These are phyloP conservation scores for Cantharis rustica DNA, from an alignment of 2,888 invertebrate genomes.

Conservation along the genomic window DNA sequence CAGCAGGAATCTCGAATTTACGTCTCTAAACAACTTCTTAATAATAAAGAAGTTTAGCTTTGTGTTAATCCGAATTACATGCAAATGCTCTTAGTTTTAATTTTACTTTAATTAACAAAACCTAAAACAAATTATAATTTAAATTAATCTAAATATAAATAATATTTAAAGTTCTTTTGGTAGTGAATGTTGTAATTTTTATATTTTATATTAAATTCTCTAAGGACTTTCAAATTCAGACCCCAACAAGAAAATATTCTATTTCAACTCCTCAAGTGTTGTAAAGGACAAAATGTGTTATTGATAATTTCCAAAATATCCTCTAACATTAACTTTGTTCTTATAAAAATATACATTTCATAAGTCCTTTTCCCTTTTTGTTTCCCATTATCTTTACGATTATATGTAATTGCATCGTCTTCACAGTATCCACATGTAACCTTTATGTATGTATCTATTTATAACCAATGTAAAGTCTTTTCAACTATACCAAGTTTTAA, in stretches of 20 bases:
- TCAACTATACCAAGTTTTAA: not conserved
- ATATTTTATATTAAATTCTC: constrained; percentile 4
- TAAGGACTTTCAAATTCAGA: constrained; percentile 12
- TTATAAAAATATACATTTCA: not conserved
- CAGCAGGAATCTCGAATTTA: not conserved
- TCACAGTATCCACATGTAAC: not conserved
- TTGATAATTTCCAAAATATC: not conserved
- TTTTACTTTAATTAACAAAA: not conserved
- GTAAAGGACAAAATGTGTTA: constrained; percentile 8
- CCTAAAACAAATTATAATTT: not conserved
- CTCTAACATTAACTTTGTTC: not conserved
- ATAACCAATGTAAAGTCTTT: not conserved
- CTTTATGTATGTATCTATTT: not conserved
- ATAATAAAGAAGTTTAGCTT: constrained; percentile 3
- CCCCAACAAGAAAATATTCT: constrained; percentile 20
- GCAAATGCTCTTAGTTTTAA: constrained; percentile 4
- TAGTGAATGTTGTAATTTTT: not conserved
- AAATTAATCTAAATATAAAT: not conserved
- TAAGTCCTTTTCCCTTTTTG: not conserved
- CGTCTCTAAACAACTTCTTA: constrained; percentile 4
- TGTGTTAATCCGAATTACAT: constrained; percentile 1
- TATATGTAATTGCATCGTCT: not conserved
- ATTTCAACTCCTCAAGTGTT: constrained; percentile 15
- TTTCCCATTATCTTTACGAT: not conserved
- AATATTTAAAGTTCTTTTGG: not conserved